Conservation (phyloP, 2,113 vertebrate genomes). For the Nycticorax nycticorax region DNA sequence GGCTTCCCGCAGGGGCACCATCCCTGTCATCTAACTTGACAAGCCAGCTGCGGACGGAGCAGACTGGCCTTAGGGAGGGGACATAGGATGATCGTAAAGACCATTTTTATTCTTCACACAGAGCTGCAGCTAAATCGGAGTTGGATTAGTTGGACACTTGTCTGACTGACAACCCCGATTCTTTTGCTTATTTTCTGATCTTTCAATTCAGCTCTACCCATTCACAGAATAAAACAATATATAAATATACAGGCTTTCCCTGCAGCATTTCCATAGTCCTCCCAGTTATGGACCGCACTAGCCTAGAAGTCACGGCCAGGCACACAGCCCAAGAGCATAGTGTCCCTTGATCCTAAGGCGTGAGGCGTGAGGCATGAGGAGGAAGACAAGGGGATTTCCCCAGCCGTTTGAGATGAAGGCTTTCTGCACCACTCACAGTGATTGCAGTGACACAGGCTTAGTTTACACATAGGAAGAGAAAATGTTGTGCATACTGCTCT, state of each 20-base stretch:
- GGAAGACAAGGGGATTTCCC: background rate
- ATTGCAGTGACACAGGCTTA: background rate
- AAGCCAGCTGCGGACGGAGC: background rate
- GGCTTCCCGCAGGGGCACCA: background rate
- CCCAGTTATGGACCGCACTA: background rate
- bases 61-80: background rate
- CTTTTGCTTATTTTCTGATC: background rate
- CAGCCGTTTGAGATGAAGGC: background rate
- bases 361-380: background rate
- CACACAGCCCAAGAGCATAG: background rate
- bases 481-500: background rate
- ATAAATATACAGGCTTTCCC: background rate
- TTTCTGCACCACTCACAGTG: background rate
- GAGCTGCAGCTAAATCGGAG: background rate
- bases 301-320: background rate
- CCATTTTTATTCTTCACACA: background rate
- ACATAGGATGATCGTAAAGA: background rate
- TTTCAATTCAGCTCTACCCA: background rate
- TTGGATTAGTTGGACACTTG: background rate
- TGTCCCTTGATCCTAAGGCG: background rate
- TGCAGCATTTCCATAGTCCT: background rate
- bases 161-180: background rate
- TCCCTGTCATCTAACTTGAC: background rate
- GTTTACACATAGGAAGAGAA: background rate
- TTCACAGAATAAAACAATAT: background rate